Base-by-base conservation (phyloP, 2,797 vertebrate genomes). In the Lacerta viridis region DNA sequence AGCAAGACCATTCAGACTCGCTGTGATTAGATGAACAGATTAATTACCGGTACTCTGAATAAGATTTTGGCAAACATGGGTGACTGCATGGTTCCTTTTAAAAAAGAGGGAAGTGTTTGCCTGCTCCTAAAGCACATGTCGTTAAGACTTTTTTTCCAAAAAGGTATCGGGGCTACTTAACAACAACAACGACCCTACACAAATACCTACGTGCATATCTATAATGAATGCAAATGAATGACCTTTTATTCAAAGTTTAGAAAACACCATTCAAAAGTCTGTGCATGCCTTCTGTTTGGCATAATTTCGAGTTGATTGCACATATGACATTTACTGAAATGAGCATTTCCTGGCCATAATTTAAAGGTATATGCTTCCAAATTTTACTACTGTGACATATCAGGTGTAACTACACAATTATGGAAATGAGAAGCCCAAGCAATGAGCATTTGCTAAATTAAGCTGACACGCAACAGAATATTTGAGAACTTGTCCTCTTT, bases 271-370 rank as follows among this genome's bases (percentile, higher is more conserved):
- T 87, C 69, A 88, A 83, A 90, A n/a, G 72, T 17, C 64, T 55
- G 29, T 20, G 79, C 50, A 68, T 80, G 87, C 55, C 29, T 64
- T 66, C 71, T 2, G 29, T 59, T 86, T 84, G 75, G 17, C 18
- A 1, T 84, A 80, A 17, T 81, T 89, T 90, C 88, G 25, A 83
- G 75, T 25, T 91, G 75, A 93, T 87, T 90, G 90, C 82, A 92
- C 78, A 89, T 89, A 94, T 92, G 92, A 90, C 72, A 94, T 95
- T 94, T 92, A 90, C 69, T 50, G 2, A 92, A 76, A 79, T 5
- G 75, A 2, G 89, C 39, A 84, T 89, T 68, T 33, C 78, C 36
- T 85, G 74, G 74, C 5, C 90, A 20, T 3, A 25, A 1, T 91
- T 88, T 5, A 66, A 92, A 89, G 50, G 50, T 72, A 80, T 23